Conservation (phyloP, 2,113 vertebrate species). For the Telmatochromis sp. region DNA sequence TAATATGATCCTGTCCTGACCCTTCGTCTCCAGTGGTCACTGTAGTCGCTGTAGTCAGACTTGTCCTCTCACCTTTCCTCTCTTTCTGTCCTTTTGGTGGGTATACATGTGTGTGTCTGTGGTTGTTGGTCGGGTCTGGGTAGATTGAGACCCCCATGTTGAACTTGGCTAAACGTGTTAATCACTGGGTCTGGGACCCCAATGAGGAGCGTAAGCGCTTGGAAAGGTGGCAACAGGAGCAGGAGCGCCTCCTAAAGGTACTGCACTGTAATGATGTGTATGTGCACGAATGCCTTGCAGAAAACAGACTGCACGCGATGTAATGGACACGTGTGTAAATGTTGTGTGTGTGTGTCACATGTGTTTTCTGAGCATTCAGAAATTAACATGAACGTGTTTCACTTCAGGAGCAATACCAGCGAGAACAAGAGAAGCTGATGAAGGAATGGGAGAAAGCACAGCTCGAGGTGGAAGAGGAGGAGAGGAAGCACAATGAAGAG, state of each 20-base stretch:
- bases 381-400: background rate
- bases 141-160: constrained; percentile 78
- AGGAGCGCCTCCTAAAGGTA: constrained; percentile 96
- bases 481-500: constrained; percentile 94
- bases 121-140: constrained; percentile 34
- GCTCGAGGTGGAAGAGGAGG: constrained; percentile 91
- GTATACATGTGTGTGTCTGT: constrained; percentile 24
- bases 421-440: constrained; percentile 91
- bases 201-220: constrained; percentile 92
- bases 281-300: background rate
- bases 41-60: constrained; percentile 44
- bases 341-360: background rate
- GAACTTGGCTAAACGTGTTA: constrained; percentile 82
- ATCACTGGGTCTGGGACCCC: constrained; percentile 96
- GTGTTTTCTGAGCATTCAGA: background rate
- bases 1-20: constrained; percentile 47
- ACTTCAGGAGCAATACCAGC: constrained; percentile 86
- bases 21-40: constrained; percentile 47
- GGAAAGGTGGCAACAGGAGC: constrained; percentile 95
- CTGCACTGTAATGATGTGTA: constrained; percentile 19
- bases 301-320: background rate
- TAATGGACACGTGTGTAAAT: background rate
- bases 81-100: constrained; percentile 55
- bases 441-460: constrained; percentile 96
- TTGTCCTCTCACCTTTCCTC: constrained; percentile 63